These are phyloP conservation scores for Enteromius afrohamiltoni DNA, from an alignment of 2,797 vertebrate species.

Conservation along the genomic window DNA sequence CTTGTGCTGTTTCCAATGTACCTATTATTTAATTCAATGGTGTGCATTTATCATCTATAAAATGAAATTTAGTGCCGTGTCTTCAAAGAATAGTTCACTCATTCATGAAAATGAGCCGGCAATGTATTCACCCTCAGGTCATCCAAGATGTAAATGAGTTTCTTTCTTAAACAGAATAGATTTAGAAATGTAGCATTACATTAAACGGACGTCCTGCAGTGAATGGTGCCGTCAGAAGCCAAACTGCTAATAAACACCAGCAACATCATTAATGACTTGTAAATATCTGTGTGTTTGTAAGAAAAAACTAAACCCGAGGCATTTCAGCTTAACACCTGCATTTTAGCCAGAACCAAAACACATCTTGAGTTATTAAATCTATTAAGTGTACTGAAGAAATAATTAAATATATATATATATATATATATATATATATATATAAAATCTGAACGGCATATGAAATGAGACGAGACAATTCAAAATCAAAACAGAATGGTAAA, in stretches of 20 bases:
- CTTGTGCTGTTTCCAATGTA: background rate
- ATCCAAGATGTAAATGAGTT: background rate
- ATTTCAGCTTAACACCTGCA: background rate
- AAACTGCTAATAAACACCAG: too few species aligned
- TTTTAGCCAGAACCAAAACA: background rate
- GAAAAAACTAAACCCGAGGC: background rate
- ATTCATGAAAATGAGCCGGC: background rate
- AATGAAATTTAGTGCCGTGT: background rate
- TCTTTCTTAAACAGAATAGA: background rate
- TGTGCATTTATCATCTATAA: background rate
- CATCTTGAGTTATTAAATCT: background rate
- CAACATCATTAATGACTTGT: background rate
- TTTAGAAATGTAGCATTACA: background rate
- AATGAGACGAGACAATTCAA: background rate
- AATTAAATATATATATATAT: background rate
- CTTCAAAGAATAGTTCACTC: background rate
- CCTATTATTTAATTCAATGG: background rate
- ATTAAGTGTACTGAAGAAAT: background rate
- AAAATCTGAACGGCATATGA: background rate
- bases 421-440: too few species aligned
- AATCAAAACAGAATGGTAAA: background rate
- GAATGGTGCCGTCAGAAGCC: background rate
- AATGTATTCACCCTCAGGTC: background rate
- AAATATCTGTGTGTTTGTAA: background rate
- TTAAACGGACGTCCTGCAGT: background rate